Evolutionary conservation across 2,888 invertebrate genomes (phyloP).

Genomic region (Strigamia maritima): DNA sequence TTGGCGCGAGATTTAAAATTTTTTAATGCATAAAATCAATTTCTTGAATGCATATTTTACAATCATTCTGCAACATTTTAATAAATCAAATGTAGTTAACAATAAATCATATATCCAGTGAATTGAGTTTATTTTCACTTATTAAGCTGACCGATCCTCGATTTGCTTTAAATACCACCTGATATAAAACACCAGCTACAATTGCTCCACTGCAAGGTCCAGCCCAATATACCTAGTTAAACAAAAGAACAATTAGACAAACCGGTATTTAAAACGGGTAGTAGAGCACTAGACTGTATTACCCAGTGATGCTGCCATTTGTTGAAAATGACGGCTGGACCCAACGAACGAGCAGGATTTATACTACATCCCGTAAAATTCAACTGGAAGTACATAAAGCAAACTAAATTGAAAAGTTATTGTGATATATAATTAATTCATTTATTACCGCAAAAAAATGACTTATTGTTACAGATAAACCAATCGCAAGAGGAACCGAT

Average conservation of each 20-base stretch:
- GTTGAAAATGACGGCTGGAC: conserved; percentile 51
- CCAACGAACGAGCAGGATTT: conserved; percentile 53
- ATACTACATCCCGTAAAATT: conserved; percentile 52
- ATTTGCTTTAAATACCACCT: not conserved
- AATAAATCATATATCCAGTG: not conserved
- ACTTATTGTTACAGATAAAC: conserved; percentile 45
- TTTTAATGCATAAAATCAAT: no score
- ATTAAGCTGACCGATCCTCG: not conserved
- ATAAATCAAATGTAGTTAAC: no score
- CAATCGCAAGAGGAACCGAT: conserved; percentile 45
- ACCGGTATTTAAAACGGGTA: no score
- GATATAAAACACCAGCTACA: not conserved
- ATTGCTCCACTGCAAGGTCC: not conserved
- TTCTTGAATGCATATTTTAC: no score
- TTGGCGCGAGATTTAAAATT: no score
- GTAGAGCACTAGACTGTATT: conserved; percentile 38
- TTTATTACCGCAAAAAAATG: conserved; percentile 45
- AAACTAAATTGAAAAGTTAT: not conserved
- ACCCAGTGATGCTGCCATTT: conserved; percentile 54
- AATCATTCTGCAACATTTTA: no score
- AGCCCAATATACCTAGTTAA: not conserved
- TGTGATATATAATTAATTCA: conserved; percentile 24
- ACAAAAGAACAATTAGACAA: not conserved
- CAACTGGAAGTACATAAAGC: conserved; percentile 45
- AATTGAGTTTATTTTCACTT: not conserved